Base-by-base conservation (phyloP, 2,888 invertebrate genomes). In the Andricus curvator region DNA sequence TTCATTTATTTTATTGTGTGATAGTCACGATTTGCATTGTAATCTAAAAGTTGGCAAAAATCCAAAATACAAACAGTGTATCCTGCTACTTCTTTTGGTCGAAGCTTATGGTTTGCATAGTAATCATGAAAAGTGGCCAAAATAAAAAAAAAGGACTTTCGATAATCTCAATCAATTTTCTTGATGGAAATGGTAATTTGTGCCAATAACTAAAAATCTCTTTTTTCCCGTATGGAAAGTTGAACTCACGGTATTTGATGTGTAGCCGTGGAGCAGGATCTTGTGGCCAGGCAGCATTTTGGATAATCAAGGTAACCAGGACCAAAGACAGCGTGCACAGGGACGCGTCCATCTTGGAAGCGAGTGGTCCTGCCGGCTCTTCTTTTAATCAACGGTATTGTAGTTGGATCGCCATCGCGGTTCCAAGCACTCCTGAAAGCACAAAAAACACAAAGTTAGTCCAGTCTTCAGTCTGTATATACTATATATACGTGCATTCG, bases 201-300 rank as follows among this genome's bases (percentile, higher is more conserved):
- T 37, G 37, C 37, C 37, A 37, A 37, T 37, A 37, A 37, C 37
- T 37, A 6, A 37, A 37, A 8, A 37, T 8, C 37, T 37, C 37
- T 37, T 37, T 9, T 33, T 37, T 37, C 0, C 37, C 8, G 37
- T 37, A 37, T 37, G 37, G 22, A 79, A 70, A 78, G 25, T 20
- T 67, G 44, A 83, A 91, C 94, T 94, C 92, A 95, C 95, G 95
- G 92, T 94, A 94, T 93, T 95, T 95, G 90, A 95, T 93, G 93
- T 95, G 94, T 89, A 96, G 94, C 92, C 95, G 95, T 87, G 96
- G 95, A 90, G 94, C 94, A 85, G 95, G 94, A 93, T 96, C 96
- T 88, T 96, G 96, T 92, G 96, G 95, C 96, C 96, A 96, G 88
- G 95, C 95, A 88, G 94, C 94, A 91, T 94, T 94, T 91, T 93